Base-by-base conservation (phyloP, 2,797 vertebrate species). In the Smutsia temminckii region DNA sequence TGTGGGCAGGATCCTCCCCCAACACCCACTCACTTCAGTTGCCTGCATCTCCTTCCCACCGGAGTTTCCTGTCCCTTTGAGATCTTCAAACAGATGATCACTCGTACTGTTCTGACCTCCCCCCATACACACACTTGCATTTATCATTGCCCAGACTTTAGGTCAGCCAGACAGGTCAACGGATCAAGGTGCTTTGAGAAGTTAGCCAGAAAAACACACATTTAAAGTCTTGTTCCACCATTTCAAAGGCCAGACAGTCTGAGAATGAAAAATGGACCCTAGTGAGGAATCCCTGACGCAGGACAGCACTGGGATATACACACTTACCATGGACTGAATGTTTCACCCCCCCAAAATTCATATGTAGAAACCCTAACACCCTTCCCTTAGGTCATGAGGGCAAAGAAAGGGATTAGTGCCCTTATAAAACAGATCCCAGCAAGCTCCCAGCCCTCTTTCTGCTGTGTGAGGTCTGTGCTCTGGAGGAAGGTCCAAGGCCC, bases 41-140 rank as follows among this genome's bases (percentile, higher is more conserved):
- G 53, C 23, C 0, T 0, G 2, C 46, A 37, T 66, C 32, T 49
- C 46, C 55, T 85, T 92, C 61, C 91, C 66, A 37, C 0, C 0
- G 55, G 91, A 61, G 68, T n/a, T 61, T 91, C 85, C 93, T 91
- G 84, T 68, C 66, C 91, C 59, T 27, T 46, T 20, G 89, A 77
- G 29, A 63, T 68, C 53, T 11, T 37, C 55, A 27, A 8, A 68
- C 29, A 46, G 27, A 87, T 64, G 80, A n/a, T 46, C 34, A 71
- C 87, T 46, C 55, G 25, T 68, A 57, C 74, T 84, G 69, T 84
- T 80, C 53, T 86, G 32, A 8, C 27, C 16, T 27, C 12, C 0
- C 9, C 32, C 63, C 74, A 27, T 1, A 8, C 13, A n/a, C 34
- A 94, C 17, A 9, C 71, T 81, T 55, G 49, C 81, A 69, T 53